Evolutionary conservation across 35 echinoderm and acorn worm species (phyloP), one percentile per base, ranked within the genome.

Genomic region (Amphiura filiformis): DNA sequence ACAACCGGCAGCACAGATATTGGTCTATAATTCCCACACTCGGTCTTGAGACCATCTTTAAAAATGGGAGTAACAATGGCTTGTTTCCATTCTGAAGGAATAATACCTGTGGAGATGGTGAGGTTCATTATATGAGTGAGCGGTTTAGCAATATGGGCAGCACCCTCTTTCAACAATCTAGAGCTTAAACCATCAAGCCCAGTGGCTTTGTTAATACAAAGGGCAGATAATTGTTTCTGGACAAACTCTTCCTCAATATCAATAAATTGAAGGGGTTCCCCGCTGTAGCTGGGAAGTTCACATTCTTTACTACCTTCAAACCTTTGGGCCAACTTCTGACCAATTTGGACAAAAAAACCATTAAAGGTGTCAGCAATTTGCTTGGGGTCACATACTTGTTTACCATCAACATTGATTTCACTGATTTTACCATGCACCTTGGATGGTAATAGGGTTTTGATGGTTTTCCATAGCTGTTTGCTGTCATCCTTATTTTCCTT

Each of bases 1-100:
- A 86, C 32, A 23, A 77, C 70, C 31, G 84, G 70, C 13, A 86
- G 52, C 13, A 86, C 70, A 13, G 84, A 76, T 34, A 86, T 76
- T 31, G 84, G 84, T 76, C 84, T 75, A 32, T 86, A 86, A 76
- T 86, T 86, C 34, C 61, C 37, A 35, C 84, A 86, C 31, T 86
- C 56, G 22, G 56, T 77, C 13, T 33, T 28, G 9, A 28, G 12
- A 13, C 84, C 84, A 41, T 37, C 34, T 65, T 86, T 86, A 41
- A 76, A 76, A 76, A 86, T 86, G 4, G 84, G 84, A 39, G 84
- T 56, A 77, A 86, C 61, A 39, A 70, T 38, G 0, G 84, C 84
- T 18, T 4, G 37, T 38, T 86, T 86, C 84, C 84, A 86, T n/a
- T 86, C 84, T 34, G n/a, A 7, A 76, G 49, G 56, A 76, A 86